Evolutionary conservation across 2,888 invertebrate genomes (phyloP).

Genomic region (Aplocera efformata): DNA sequence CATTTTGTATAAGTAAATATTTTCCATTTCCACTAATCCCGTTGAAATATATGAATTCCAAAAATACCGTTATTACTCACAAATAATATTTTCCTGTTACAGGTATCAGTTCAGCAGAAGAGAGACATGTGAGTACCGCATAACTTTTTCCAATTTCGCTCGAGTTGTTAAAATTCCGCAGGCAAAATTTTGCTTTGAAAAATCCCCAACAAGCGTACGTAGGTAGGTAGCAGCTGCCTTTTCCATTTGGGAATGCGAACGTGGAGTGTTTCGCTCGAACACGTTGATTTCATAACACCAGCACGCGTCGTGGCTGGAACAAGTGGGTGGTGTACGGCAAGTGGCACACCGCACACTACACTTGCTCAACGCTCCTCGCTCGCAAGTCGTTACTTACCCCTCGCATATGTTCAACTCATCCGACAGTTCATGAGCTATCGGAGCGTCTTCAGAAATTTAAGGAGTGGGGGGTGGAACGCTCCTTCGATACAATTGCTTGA

Average conservation of each 20-base stretch:
- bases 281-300: conserved; percentile 79
- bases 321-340: conserved; percentile 76
- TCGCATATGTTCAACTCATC: conserved; percentile 24
- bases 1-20: neutral
- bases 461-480: conserved; percentile 7
- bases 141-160: conserved; percentile 58
- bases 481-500: no score
- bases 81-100: conserved; percentile 41
- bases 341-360: conserved; percentile 47
- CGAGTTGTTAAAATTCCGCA: conserved; percentile 60
- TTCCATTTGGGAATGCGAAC: conserved; percentile 72
- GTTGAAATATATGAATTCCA: conserved; percentile 1
- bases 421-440: conserved; percentile 23
- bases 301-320: conserved; percentile 60
- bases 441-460: conserved; percentile 13
- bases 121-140: conserved; percentile 75
- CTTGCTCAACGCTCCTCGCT: conserved; percentile 9
- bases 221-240: conserved; percentile 53
- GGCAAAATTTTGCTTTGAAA: conserved; percentile 66
- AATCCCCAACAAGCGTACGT: conserved; percentile 53
- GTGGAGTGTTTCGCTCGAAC: conserved; percentile 74
- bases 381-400: conserved; percentile 13
- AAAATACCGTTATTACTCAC: conserved; percentile 9
- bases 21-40: conserved; percentile 6
- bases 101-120: conserved; percentile 79